These are phyloP conservation scores for Nephila pilipes DNA, from an alignment of 1,140 invertebrate genomes.

Conservation along the genomic window DNA sequence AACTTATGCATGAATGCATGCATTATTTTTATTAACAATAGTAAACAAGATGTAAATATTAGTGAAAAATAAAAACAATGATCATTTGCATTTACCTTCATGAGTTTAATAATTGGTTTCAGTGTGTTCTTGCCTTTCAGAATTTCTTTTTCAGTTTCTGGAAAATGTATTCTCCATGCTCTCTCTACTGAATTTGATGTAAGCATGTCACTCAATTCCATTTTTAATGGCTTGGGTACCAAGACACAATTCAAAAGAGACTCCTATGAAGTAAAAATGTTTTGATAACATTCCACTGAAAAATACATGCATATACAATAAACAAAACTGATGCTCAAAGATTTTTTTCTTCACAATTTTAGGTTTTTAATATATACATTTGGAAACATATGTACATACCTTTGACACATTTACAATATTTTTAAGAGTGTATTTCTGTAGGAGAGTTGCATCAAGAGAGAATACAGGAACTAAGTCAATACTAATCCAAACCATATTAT, in stretches of 20 bases:
- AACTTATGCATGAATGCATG: too few species aligned
- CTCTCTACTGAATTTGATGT: neutral
- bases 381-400: neutral
- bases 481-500: constrained; percentile 42
- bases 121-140: neutral
- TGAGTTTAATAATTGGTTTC: constrained; percentile 36
- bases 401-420: neutral
- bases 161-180: constrained; percentile 48
- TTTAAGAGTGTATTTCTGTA: neutral
- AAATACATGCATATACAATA: too few species aligned
- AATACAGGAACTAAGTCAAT: constrained; percentile 67
- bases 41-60: too few species aligned
- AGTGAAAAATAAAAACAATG: too few species aligned
- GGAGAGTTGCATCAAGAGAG: neutral
- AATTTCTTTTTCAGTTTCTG: constrained; percentile 36
- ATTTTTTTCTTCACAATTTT: too few species aligned
- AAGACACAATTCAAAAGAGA: neutral
- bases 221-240: constrained; percentile 51
- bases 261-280: neutral
- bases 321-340: too few species aligned
- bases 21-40: too few species aligned
- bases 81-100: constrained; percentile 10
- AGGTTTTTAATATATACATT: neutral
- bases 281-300: too few species aligned
- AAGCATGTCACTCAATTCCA: neutral